Evolutionary conservation across 2,888 invertebrate species (phyloP).

Genomic region (Ernsta delagoae): DNA sequence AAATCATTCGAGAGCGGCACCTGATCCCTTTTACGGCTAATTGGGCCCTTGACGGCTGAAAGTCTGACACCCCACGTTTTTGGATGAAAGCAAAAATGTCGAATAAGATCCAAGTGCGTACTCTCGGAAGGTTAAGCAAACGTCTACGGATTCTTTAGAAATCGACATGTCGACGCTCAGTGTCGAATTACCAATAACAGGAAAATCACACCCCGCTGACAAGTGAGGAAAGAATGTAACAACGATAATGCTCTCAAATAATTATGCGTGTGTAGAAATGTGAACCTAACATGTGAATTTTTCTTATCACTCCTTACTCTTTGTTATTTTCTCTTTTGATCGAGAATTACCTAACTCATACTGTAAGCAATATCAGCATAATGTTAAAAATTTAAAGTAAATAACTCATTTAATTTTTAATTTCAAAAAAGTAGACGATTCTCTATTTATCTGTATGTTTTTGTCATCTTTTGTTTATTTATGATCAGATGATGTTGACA

Average conservation of each 20-base stretch:
- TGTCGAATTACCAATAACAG: conserved; percentile 3
- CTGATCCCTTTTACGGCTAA: conserved; percentile 33
- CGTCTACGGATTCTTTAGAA: background rate
- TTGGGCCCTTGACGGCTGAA: conserved; percentile 23
- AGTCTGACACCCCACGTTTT: conserved; percentile 17
- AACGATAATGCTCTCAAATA: background rate
- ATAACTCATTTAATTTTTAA: no score
- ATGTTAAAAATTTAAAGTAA: no score
- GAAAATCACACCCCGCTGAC: background rate
- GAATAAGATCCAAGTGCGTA: conserved; percentile 12
- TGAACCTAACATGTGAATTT: no score
- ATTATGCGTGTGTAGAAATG: no score
- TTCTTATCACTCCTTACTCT: no score
- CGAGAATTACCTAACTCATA: no score
- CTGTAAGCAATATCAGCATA: no score
- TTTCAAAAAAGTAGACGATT: no score
- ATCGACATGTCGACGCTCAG: background rate
- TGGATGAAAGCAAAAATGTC: conserved; percentile 15
- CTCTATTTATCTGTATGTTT: no score
- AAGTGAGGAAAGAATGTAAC: background rate
- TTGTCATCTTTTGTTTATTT: no score
- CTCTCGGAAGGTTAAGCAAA: background rate
- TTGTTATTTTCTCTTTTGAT: no score
- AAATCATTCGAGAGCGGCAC: conserved; percentile 28
- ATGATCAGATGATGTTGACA: no score